These are phyloP conservation scores for Fulmarus glacialis DNA, from an alignment of 2,113 vertebrate genomes.

Conservation along the genomic window DNA sequence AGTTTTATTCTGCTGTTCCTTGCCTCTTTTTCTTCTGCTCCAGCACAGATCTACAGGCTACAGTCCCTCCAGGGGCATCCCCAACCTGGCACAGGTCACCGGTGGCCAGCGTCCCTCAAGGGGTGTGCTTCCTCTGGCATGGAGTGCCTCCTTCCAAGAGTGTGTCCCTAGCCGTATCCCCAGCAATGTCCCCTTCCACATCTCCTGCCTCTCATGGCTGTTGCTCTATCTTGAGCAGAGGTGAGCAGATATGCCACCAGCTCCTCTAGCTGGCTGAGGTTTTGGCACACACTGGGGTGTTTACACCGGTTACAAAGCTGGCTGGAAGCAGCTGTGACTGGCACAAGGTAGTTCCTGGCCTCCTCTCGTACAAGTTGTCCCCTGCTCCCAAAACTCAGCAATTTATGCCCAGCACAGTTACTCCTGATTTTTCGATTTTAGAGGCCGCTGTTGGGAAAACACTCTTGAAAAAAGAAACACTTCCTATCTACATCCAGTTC, in stretches of 20 bases:
- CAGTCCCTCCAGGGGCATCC: too few relatives aligned
- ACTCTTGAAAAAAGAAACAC: not conserved
- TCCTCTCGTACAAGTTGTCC: not conserved
- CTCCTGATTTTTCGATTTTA: not conserved
- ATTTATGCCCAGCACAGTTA: not conserved
- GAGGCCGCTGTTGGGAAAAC: not conserved
- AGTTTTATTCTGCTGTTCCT: not conserved
- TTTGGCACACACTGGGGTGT: too few relatives aligned
- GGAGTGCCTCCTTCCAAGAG: not conserved
- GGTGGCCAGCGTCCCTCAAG: rapidly evolving
- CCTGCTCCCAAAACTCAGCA: not conserved
- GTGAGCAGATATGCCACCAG: not conserved
- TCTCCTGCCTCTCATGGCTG: not conserved
- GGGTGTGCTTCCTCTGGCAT: not conserved
- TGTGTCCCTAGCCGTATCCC: not conserved
- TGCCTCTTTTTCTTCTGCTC: not conserved
- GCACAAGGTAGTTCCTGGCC: not conserved
- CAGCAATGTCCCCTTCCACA: not conserved
- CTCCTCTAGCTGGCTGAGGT: not conserved
- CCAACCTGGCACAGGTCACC: rapidly evolving
- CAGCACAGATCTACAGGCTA: not conserved
- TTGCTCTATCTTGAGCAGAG: not conserved
- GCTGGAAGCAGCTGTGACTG: not conserved
- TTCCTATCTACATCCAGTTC: not conserved
- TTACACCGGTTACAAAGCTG: not conserved